Percentiles rank a stretch among this genome's conserved stretches.
Conservation (phyloP, 2,888 invertebrate genomes). For the Metallyticus violacea region DNA sequence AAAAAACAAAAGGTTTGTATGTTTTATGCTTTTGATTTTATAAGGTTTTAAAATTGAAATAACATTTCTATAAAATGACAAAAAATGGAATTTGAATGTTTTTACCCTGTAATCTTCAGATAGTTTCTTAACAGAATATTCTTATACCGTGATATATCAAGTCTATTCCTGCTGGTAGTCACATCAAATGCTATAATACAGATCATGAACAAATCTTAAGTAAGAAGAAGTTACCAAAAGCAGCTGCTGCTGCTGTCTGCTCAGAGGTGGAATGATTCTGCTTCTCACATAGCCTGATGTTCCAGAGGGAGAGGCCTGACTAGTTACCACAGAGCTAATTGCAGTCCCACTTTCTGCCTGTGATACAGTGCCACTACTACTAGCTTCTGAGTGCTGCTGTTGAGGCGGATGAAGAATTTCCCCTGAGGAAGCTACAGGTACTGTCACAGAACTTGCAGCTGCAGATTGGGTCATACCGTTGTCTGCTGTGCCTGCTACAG, state of each 20-base stretch:
- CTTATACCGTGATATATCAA: too few species aligned
- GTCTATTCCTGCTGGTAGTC: too few species aligned
- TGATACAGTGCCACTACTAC: slow-evolving; percentile 15
- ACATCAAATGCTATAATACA: too few species aligned
- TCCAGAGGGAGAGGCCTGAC: slow-evolving; percentile 42
- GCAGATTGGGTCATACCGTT: slow-evolving; percentile 35
- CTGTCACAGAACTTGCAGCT: slow-evolving; percentile 25
- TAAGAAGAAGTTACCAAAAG: slow-evolving; percentile 49
- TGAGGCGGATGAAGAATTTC: slow-evolving; percentile 25
- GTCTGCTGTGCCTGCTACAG: slow-evolving; percentile 25
- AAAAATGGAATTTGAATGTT: too few species aligned
- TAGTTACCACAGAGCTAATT: slow-evolving; percentile 45
- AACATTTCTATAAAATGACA: too few species aligned
- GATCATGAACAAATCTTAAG: too few species aligned
- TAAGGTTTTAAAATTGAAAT: too few species aligned
- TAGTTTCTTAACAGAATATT: too few species aligned
- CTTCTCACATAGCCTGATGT: slow-evolving; percentile 39
- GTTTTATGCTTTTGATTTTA: too few species aligned
- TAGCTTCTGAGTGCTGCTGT: slow-evolving; percentile 31
- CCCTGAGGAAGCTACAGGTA: slow-evolving; percentile 17
- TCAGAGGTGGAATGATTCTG: slow-evolving; percentile 49
- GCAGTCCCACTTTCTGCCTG: slow-evolving; percentile 3
- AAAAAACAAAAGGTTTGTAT: too few species aligned
- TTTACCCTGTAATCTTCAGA: too few species aligned
- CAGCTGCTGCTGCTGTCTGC: slow-evolving; percentile 51